These are phyloP conservation scores for Todiramphus chloris DNA, from an alignment of 2,113 vertebrate genomes.

Conservation along the genomic window DNA sequence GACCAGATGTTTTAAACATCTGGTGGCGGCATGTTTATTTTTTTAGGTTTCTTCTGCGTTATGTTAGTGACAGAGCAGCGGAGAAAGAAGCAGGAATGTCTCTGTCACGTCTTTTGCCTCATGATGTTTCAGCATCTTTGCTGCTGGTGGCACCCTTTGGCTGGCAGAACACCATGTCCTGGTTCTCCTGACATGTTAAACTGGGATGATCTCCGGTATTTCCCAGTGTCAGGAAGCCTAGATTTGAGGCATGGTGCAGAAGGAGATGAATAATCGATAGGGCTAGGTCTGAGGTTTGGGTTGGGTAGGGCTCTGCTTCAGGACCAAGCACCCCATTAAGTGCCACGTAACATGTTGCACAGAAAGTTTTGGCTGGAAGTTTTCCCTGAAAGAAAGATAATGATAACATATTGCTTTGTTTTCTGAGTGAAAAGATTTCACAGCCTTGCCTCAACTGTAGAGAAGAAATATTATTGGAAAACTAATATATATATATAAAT, in stretches of 20 bases:
- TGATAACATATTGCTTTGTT: background rate
- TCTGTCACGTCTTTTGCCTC: background rate
- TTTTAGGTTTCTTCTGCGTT: background rate
- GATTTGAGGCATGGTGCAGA: fast-evolving
- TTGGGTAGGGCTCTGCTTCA: background rate
- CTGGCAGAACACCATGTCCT: background rate
- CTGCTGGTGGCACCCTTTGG: background rate
- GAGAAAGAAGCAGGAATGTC: background rate
- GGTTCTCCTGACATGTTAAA: background rate
- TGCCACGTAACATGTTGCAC: background rate
- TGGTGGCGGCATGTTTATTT: constrained; percentile 50
- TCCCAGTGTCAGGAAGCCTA: background rate
- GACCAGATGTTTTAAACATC: constrained; percentile 72
- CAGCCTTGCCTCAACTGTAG: background rate
- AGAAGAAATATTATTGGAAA: background rate
- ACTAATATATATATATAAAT: too few species aligned
- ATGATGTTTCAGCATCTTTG: background rate
- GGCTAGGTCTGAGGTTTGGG: background rate
- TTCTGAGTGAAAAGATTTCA: background rate
- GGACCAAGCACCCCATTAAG: background rate
- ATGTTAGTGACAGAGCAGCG: background rate
- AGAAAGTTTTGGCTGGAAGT: background rate
- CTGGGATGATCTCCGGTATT: background rate
- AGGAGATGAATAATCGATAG: background rate
- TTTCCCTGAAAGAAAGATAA: background rate